Evolutionary conservation across 2,888 invertebrate genomes (phyloP), one percentile per base, ranked within the genome.

Genomic region (Lampropteryx suffumata): DNA sequence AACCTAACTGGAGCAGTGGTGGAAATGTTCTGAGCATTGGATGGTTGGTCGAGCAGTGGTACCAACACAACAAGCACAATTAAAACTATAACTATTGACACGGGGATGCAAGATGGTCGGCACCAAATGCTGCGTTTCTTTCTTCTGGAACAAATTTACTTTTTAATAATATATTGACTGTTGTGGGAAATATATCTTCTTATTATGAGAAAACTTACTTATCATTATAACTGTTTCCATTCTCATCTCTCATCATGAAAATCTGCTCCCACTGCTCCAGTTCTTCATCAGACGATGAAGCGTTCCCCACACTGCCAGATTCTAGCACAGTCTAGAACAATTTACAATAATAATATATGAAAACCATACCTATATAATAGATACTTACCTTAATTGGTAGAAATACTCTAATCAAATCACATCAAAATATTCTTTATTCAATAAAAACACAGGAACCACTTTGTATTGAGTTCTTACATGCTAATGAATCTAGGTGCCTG

Each of bases 21-120:
- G 12, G 75, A 64, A 10, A 71, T 65, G 30, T 70, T 65, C 3
- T 77, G 80, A 59, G 90, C 91, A 40, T 92, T 91, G 54, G 93
- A 92, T 0, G 93, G 92, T 67, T 95, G 94, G 71, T 95, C 95
- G 50, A 96, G 80, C 61, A 95, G 79, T 0, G 95, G 95, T 46
- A 96, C 92, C 63, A 95, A 78, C 54, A 96, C 95, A 41, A 96
- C 95, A 57, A 96, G 89, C 56, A 96, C 94, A 67, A 96, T 95
- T 68, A 96, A 82, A 41, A 95, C 88, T 64, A 96, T 92, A 55
- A 96, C 95, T 72, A 96, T 92, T 17, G 95, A 94, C 54, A 96
- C 95, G 4, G 96, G 96, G 66, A 96, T 95, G 79, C 96, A 96
- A 6, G 96, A 96, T 5, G 96, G 96, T 56, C 94, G 92, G 82